These are phyloP conservation scores for Pseudorhiza aurosa DNA, from an alignment of 30 jellyfish, hydroid and myxozoan genomes.

Conservation along the genomic window DNA sequence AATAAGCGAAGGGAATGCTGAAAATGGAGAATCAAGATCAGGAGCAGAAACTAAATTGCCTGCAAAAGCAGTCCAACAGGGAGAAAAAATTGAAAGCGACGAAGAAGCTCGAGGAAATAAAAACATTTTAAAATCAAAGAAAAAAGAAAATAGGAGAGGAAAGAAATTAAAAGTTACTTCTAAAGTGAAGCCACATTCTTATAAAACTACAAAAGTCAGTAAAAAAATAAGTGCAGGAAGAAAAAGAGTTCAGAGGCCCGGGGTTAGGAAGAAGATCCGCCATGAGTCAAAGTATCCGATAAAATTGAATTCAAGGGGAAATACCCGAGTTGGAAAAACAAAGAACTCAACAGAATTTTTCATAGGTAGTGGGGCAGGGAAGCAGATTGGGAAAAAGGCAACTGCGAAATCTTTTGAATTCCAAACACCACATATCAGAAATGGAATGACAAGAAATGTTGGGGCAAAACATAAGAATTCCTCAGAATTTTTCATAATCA, in stretches of 20 bases:
- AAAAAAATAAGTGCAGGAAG: background rate
- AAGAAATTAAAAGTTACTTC: background rate
- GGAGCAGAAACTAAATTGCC: background rate
- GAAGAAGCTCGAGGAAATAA: conserved; percentile 14
- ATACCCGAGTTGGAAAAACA: background rate
- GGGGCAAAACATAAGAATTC: background rate
- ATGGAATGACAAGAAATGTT: background rate
- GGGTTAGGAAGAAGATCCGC: background rate
- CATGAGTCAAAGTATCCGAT: background rate
- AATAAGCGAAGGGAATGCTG: background rate
- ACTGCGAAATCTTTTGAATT: background rate
- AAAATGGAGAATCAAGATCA: conserved; percentile 25
- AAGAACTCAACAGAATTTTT: conserved; percentile 35
- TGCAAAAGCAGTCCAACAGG: background rate
- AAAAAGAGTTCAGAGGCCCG: background rate
- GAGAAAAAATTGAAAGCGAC: conserved; percentile 2
- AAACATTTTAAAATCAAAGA: background rate
- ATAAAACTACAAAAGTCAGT: background rate
- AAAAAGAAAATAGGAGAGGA: background rate
- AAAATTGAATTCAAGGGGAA: background rate
- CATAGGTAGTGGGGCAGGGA: conserved; percentile 1
- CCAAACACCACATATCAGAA: background rate
- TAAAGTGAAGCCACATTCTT: background rate
- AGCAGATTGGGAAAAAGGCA: background rate
- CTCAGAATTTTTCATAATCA: conserved; percentile 54